Evolutionary conservation across 2,888 invertebrate species (phyloP).

Genomic region (Disparrhopalites patrizii): DNA sequence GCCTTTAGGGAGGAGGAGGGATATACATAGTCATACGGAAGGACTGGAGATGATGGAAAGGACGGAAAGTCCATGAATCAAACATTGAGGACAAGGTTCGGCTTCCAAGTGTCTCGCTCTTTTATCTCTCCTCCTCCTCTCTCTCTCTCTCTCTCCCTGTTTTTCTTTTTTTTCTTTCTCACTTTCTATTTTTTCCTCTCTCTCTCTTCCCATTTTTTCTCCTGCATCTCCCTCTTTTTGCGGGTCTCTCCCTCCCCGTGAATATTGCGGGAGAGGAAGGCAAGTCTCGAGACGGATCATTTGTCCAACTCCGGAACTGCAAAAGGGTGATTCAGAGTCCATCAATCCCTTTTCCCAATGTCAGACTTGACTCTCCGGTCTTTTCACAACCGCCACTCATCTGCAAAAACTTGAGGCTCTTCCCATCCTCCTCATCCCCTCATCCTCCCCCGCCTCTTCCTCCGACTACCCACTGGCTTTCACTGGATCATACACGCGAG

Average conservation of each 20-base stretch:
- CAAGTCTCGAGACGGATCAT: constrained; percentile 34
- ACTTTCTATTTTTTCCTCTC: not conserved
- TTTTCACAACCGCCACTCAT: constrained; percentile 37
- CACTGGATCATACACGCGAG: not conserved
- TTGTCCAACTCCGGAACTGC: constrained; percentile 46
- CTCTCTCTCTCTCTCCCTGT: not conserved
- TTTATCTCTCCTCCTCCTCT: not conserved
- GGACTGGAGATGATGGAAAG: too few relatives aligned
- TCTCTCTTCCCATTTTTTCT: too few relatives aligned
- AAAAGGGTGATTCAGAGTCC: constrained; percentile 46
- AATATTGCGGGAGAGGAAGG: not conserved
- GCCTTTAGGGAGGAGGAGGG: too few relatives aligned
- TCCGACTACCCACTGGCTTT: too few relatives aligned
- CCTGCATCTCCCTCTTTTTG: not conserved
- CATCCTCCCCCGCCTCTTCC: too few relatives aligned
- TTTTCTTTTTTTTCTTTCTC: not conserved
- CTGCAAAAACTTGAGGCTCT: constrained; percentile 27
- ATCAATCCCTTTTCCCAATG: constrained; percentile 40
- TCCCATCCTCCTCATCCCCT: too few relatives aligned
- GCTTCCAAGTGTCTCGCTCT: not conserved
- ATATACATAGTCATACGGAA: too few relatives aligned
- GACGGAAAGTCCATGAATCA: constrained; percentile 14
- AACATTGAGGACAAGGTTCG: constrained; percentile 18
- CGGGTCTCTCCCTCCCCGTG: not conserved
- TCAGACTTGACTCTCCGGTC: constrained; percentile 26